A percentile compares a stretch with the other conserved stretches of the same genome.
These are phyloP conservation scores for Conops quadrifasciatus DNA, from an alignment of 2,888 invertebrate species.

Conservation along the genomic window DNA sequence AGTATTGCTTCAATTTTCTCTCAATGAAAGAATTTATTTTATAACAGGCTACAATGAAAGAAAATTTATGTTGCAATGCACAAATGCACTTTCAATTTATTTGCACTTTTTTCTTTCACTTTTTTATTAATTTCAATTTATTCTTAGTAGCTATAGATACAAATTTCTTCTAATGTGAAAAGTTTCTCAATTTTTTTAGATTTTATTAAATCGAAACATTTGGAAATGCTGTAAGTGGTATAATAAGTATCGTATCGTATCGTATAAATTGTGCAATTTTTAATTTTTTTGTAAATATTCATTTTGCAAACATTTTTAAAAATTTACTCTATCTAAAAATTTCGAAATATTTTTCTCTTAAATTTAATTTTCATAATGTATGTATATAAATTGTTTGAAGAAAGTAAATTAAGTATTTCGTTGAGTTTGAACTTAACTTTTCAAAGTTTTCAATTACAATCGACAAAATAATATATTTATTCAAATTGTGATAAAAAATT, in stretches of 20 bases:
- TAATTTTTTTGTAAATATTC: not conserved
- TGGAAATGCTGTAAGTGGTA: not conserved
- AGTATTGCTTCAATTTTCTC: not conserved
- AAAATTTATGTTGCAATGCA: too few species aligned
- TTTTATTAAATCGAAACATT: not conserved
- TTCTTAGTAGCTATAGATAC: not conserved
- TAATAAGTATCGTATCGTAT: not conserved
- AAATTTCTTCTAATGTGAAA: not conserved
- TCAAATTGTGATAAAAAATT: not conserved
- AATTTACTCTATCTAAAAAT: conserved; percentile 22
- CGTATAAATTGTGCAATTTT: conserved; percentile 1
- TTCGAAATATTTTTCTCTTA: conserved; percentile 1
- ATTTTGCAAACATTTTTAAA: not conserved
- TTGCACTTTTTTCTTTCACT: too few species aligned
- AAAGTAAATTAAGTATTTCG: not conserved
- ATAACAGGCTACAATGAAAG: not conserved
- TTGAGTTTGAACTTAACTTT: not conserved
- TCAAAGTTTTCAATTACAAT: not conserved
- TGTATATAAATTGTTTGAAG: not conserved
- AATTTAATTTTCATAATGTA: not conserved
- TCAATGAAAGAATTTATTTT: not conserved
- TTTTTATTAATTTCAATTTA: not conserved
- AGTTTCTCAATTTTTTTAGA: not conserved
- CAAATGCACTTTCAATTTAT: too few species aligned
- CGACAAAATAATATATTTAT: not conserved